A percentile compares a stretch with the other conserved stretches of the same genome.
Conservation (phyloP, 2,113 vertebrate species). For the Python bivittatus region DNA sequence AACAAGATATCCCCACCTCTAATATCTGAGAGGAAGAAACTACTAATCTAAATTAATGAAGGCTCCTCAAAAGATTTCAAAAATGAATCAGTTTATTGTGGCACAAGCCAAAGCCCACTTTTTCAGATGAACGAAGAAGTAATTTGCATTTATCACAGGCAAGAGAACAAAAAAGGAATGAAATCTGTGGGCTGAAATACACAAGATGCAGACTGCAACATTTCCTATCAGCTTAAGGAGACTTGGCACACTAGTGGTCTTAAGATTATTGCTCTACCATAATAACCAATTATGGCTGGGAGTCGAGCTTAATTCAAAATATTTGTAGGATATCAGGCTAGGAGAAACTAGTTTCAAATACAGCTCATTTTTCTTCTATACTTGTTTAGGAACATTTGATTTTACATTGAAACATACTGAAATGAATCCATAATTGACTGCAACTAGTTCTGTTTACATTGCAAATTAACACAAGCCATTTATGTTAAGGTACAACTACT, state of each 20-base stretch:
- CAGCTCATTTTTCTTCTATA: not conserved
- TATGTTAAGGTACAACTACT: not conserved
- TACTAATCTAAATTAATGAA: not conserved
- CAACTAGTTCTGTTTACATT: not conserved
- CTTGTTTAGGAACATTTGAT: not conserved
- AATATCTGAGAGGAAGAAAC: not conserved
- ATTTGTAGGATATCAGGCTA: not conserved
- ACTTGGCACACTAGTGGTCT: not conserved
- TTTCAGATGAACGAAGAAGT: not conserved
- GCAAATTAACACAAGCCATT: not conserved
- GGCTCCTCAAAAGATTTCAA: not conserved
- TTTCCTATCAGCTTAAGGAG: not conserved
- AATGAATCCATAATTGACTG: not conserved
- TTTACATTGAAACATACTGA: not conserved
- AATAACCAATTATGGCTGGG: not conserved
- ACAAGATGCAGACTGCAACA: not conserved
- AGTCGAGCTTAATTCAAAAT: not conserved
- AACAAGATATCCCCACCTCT: not conserved
- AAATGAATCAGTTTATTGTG: not conserved
- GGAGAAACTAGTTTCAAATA: not conserved
- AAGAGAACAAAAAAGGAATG: not conserved
- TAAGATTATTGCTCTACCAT: not conserved
- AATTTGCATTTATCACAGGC: not conserved
- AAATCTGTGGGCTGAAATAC: too few species aligned
- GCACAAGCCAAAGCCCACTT: not conserved